A percentile compares a stretch with the other conserved stretches of the same genome.
phyloP scores from a whole-genome alignment of 1,140 invertebrate species.

The Diabrotica virgifera region DNA sequence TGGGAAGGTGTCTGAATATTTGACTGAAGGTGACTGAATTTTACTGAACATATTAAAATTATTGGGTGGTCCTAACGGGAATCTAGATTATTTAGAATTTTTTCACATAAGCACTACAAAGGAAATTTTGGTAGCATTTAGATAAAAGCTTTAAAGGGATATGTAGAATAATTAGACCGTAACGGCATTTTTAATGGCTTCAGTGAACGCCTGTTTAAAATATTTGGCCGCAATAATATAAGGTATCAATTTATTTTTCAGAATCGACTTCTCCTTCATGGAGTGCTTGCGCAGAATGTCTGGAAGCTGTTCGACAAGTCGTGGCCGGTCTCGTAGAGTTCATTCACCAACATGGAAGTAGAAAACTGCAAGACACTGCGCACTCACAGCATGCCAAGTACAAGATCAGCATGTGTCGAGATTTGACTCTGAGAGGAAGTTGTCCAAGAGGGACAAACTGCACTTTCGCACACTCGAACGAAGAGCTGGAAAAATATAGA shows the following conservation, averaged over 20 bases:
- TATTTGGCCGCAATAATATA: too few species aligned
- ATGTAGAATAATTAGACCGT: too few species aligned
- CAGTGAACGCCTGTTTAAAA: too few species aligned
- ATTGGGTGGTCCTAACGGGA: too few species aligned
- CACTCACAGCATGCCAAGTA: slow-evolving; percentile 73
- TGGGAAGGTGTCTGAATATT: too few species aligned
- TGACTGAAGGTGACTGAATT: too few species aligned
- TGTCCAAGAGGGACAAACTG: slow-evolving; percentile 85
- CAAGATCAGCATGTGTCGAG: slow-evolving; percentile 89
- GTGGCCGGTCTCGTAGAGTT: slow-evolving; percentile 84
- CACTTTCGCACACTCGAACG: slow-evolving; percentile 88
- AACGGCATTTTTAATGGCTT: too few species aligned
- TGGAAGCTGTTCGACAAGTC: slow-evolving; percentile 78
- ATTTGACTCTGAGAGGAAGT: slow-evolving; percentile 69
- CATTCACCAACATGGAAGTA: slow-evolving; percentile 73
- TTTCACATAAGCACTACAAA: too few species aligned
- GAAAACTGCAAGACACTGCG: slow-evolving; percentile 58
- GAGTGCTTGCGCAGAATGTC: slow-evolving; percentile 69
- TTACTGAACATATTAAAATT: too few species aligned
- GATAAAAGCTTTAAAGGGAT: too few species aligned
- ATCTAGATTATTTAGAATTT: too few species aligned
- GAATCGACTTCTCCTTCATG: slow-evolving; percentile 70
- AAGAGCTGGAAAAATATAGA: slow-evolving; percentile 79
- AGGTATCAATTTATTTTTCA: slow-evolving; percentile 41
- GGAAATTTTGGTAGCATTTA: too few species aligned